A percentile compares a stretch with the other conserved stretches of the same genome.
These are phyloP conservation scores for Kryptopterus vitreolus DNA, from an alignment of 2,797 vertebrate species.

Conservation along the genomic window DNA sequence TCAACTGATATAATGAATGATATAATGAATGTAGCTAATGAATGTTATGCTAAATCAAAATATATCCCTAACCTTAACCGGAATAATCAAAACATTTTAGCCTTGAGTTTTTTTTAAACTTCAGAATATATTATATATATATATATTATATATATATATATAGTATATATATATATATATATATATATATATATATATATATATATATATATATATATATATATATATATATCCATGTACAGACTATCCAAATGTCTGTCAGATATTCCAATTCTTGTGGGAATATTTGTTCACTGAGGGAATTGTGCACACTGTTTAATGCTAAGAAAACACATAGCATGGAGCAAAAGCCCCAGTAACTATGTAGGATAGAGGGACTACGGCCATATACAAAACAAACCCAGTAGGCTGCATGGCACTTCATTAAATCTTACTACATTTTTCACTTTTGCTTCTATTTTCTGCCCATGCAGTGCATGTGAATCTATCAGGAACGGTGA, in stretches of 20 bases:
- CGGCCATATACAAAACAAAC: not conserved
- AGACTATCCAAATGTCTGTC: not conserved
- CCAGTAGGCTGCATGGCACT: not conserved
- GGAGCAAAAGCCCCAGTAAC: conserved; percentile 1
- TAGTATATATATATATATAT: too few species aligned
- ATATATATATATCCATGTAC: not conserved
- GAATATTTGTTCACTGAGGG: conserved; percentile 33
- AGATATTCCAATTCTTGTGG: too few species aligned
- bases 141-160: too few species aligned
- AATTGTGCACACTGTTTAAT: conserved; percentile 31
- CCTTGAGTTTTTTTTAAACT: not conserved
- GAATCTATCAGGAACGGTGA: not conserved
- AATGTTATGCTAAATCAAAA: not conserved
- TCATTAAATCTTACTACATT: not conserved
- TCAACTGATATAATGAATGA: not conserved
- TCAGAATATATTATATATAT: not conserved
- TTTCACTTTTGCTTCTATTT: not conserved
- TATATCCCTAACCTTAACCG: not conserved
- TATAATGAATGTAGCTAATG: not conserved
- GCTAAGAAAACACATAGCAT: conserved; percentile 28
- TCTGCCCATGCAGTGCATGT: not conserved
- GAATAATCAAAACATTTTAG: not conserved
- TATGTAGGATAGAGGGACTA: not conserved
- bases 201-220: too few species aligned
- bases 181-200: too few species aligned